Evolutionary conservation across 2,797 vertebrate genomes (phyloP).

Genomic region (Apogon talboti): DNA sequence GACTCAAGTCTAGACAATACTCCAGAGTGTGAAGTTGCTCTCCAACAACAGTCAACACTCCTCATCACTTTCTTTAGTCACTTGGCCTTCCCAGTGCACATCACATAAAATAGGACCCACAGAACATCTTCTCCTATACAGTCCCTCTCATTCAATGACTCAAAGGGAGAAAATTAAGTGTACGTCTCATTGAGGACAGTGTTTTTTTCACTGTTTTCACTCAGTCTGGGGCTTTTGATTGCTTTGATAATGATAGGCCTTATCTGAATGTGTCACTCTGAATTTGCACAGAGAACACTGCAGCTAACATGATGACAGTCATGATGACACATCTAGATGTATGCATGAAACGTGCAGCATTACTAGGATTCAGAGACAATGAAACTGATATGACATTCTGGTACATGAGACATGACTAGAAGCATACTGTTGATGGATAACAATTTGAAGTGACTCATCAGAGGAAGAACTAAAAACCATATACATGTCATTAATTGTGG

Average conservation of each 20-base stretch:
- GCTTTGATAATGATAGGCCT: slow-evolving; percentile 16
- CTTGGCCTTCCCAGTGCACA: too few species aligned
- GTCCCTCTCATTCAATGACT: too few species aligned
- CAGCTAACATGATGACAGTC: slow-evolving; percentile 2
- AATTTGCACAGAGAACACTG: slow-evolving; percentile 28
- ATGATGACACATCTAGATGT: slow-evolving; percentile 26
- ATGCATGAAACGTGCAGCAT: slow-evolving; percentile 15
- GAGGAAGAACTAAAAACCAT: background rate
- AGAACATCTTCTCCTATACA: too few species aligned
- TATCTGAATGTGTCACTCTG: slow-evolving; percentile 3
- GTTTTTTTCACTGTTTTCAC: background rate
- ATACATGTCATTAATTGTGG: background rate
- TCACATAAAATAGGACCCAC: too few species aligned
- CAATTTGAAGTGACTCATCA: background rate
- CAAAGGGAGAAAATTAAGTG: too few species aligned
- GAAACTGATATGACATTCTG: background rate
- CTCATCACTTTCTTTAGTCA: too few species aligned
- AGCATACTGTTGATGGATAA: background rate
- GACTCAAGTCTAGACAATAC: too few species aligned
- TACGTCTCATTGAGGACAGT: too few species aligned
- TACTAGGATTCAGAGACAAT: slow-evolving; percentile 1
- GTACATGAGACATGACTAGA: background rate
- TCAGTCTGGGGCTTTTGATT: slow-evolving; percentile 1
- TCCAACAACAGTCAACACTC: too few species aligned
- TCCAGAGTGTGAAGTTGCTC: too few species aligned